Conservation (phyloP, 2,113 vertebrate genomes). For the Platysteira castanea region DNA sequence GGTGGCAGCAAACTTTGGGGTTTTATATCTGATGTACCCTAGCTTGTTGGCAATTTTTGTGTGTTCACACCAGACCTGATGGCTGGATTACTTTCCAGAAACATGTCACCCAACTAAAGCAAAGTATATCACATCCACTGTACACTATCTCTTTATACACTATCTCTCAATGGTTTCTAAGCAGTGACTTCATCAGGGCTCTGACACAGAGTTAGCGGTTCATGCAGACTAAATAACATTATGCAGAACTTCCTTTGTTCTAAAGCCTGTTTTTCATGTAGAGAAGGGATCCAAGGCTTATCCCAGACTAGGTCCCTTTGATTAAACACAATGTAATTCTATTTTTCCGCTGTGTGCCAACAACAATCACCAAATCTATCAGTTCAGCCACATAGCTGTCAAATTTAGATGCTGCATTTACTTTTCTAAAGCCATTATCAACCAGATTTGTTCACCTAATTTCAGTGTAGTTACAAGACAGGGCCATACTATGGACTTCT, state of each 20-base stretch:
- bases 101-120: background rate
- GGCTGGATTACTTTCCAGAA: background rate
- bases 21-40: background rate
- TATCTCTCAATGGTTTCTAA: slow-evolving; percentile 21
- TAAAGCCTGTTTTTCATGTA: slow-evolving; percentile 23
- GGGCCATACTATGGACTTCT: background rate
- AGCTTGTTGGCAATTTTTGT: background rate
- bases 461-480: slow-evolving; percentile 3
- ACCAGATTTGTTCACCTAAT: slow-evolving; percentile 19
- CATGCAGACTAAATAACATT: slow-evolving; percentile 52
- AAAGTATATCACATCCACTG: background rate
- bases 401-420: slow-evolving; percentile 26
- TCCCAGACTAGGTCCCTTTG: background rate
- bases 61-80: background rate
- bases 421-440: slow-evolving; percentile 31
- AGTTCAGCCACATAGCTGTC: slow-evolving; percentile 9
- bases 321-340: slow-evolving; percentile 52
- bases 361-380: slow-evolving; percentile 38
- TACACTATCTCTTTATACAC: background rate
- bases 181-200: slow-evolving; percentile 37
- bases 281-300: slow-evolving; percentile 25
- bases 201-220: slow-evolving; percentile 36
- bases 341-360: slow-evolving; percentile 32
- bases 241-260: slow-evolving; percentile 58
- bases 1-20: background rate